A percentile compares a stretch with the other conserved stretches of the same genome.
phyloP scores from a whole-genome alignment of 2,797 vertebrate genomes.

The Masticophis lateralis region DNA sequence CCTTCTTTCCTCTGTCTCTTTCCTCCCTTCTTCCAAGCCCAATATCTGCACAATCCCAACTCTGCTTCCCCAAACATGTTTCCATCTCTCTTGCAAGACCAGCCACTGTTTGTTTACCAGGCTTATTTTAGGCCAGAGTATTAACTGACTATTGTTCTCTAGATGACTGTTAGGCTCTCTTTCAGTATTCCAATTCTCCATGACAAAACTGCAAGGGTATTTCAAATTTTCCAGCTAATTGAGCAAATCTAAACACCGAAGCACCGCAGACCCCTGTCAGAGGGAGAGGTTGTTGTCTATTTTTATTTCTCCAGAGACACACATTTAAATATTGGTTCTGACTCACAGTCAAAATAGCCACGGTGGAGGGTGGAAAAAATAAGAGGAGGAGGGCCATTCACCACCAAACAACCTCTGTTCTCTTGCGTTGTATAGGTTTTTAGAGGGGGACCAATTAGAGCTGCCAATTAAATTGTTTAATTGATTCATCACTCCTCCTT shows the following conservation, averaged over 20 bases:
- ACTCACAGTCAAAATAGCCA: not conserved
- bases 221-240: conserved; percentile 65
- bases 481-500: conserved; percentile 19
- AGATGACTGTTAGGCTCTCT: conserved; percentile 19
- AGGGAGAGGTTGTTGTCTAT: not conserved
- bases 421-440: not conserved
- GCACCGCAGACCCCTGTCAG: conserved; percentile 18
- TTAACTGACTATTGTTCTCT: conserved; percentile 39
- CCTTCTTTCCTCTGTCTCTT: not conserved
- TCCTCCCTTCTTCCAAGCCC: not conserved
- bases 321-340: conserved; percentile 28
- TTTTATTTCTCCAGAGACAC: conserved; percentile 21
- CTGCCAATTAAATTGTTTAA: conserved; percentile 6
- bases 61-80: not conserved
- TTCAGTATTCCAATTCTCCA: conserved; percentile 15
- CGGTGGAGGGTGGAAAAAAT: not conserved
- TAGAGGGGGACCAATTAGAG: not conserved
- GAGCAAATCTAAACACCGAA: conserved; percentile 49
- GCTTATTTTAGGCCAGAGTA: conserved; percentile 25
- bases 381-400: not conserved
- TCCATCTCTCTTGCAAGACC: not conserved
- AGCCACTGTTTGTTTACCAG: conserved; percentile 33
- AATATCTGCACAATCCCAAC: conserved; percentile 6
- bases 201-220: conserved; percentile 58
- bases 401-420: not conserved